Evolutionary conservation across 2,888 invertebrate genomes (phyloP).

Genomic region (Neria commutata): DNA sequence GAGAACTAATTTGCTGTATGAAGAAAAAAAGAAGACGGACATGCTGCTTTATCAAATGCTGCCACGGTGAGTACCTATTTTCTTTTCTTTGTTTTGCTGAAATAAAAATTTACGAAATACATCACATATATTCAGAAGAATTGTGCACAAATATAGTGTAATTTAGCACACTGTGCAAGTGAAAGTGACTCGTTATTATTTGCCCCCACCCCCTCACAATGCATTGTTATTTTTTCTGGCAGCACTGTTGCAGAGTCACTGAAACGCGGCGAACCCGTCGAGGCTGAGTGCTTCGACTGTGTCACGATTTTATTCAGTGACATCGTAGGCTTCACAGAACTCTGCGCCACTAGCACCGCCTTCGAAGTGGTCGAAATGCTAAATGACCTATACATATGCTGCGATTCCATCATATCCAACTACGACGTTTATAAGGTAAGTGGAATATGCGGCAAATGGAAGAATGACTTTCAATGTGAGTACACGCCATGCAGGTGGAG

Average conservation of each 20-base stretch:
- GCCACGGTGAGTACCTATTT: slow-evolving; percentile 73
- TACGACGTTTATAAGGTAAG: slow-evolving; percentile 84
- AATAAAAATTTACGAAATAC: neutral
- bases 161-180: too few relatives aligned
- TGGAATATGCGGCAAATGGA: slow-evolving; percentile 2
- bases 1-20: slow-evolving; percentile 77
- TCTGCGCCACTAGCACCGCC: slow-evolving; percentile 80
- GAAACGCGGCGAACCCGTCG: slow-evolving; percentile 78
- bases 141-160: too few relatives aligned
- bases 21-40: slow-evolving; percentile 86
- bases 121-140: too few relatives aligned
- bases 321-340: slow-evolving; percentile 81
- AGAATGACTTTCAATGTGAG: neutral
- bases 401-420: slow-evolving; percentile 85
- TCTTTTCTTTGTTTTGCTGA: slow-evolving; percentile 1
- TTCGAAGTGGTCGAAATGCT: slow-evolving; percentile 84
- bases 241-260: slow-evolving; percentile 82
- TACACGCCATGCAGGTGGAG: slow-evolving; percentile 66
- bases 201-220: too few relatives aligned
- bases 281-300: slow-evolving; percentile 80
- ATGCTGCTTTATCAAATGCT: slow-evolving; percentile 83
- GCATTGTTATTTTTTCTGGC: too few relatives aligned
- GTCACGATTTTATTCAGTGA: slow-evolving; percentile 87
- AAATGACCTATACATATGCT: slow-evolving; percentile 87
- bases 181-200: too few relatives aligned